A percentile compares a stretch with the other conserved stretches of the same genome.
phyloP scores from a whole-genome alignment of 2,113 vertebrate species.

The Cheirogaleus medius region DNA sequence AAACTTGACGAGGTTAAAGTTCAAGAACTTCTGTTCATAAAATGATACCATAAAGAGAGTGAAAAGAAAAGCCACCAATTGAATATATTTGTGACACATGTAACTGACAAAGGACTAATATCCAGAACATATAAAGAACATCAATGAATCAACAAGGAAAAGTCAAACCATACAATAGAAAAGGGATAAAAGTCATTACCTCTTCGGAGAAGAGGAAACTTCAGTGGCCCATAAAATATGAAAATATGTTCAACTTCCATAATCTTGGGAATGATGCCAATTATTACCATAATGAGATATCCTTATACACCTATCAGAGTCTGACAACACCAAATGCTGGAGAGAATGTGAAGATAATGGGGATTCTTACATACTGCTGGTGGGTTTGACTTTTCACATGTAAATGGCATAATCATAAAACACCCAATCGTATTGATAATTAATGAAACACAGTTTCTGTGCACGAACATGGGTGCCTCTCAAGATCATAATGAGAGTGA shows the following conservation, averaged over 20 bases:
- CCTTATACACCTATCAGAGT: neutral
- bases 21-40: neutral
- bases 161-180: neutral
- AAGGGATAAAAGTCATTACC: neutral
- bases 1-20: neutral
- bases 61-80: neutral
- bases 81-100: neutral
- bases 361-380: neutral
- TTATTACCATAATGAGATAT: neutral
- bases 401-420: neutral
- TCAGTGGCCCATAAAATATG: neutral
- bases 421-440: neutral
- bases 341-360: neutral
- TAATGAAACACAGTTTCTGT: neutral
- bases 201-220: neutral
- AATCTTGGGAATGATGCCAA: neutral
- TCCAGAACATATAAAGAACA: neutral
- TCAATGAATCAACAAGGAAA: neutral
- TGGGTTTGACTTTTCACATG: neutral
- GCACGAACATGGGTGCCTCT: neutral
- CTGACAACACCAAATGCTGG: neutral
- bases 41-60: neutral
- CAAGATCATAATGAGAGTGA: neutral
- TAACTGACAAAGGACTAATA: neutral
- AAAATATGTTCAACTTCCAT: neutral